Evolutionary conservation across 2,888 invertebrate genomes (phyloP).

Genomic region (Catocala sponsa): DNA sequence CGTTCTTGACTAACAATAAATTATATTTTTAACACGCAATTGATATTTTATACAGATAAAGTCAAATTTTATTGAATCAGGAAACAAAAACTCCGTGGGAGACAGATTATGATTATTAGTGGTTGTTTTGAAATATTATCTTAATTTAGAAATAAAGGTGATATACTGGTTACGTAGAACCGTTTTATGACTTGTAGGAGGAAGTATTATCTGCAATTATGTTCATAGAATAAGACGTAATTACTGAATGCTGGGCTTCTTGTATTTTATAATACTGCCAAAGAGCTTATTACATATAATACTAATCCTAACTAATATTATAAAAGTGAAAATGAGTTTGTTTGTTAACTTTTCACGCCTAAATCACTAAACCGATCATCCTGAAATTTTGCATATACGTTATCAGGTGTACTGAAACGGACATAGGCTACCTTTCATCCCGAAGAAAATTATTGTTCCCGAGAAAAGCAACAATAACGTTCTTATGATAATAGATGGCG

Average conservation of each 20-base stretch:
- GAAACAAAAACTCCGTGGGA: conserved; percentile 74
- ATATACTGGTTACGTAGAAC: conserved; percentile 36
- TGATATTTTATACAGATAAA: conserved; percentile 61
- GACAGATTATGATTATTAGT: conserved; percentile 45
- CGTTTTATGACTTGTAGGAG: conserved; percentile 7
- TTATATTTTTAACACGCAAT: conserved; percentile 53
- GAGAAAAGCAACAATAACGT: too few species aligned
- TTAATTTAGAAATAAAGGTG: conserved; percentile 41
- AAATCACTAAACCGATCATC: too few species aligned
- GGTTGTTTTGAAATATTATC: conserved; percentile 57
- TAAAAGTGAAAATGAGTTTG: too few species aligned
- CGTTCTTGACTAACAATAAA: conserved; percentile 44
- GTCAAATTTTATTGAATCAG: conserved; percentile 63
- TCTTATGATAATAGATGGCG: too few species aligned
- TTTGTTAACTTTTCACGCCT: too few species aligned
- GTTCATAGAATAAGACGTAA: not conserved
- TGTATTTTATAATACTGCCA: too few species aligned
- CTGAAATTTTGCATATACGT: too few species aligned
- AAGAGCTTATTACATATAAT: too few species aligned
- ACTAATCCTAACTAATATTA: too few species aligned
- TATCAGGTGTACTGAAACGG: too few species aligned
- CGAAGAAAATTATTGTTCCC: too few species aligned
- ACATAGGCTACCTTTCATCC: too few species aligned
- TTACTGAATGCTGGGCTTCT: not conserved
- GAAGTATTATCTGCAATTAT: conserved; percentile 24